Percentiles rank a stretch among this genome's conserved stretches.
phyloP scores from a whole-genome alignment of 2,888 invertebrate genomes.

The Luffia ferchaultella region DNA sequence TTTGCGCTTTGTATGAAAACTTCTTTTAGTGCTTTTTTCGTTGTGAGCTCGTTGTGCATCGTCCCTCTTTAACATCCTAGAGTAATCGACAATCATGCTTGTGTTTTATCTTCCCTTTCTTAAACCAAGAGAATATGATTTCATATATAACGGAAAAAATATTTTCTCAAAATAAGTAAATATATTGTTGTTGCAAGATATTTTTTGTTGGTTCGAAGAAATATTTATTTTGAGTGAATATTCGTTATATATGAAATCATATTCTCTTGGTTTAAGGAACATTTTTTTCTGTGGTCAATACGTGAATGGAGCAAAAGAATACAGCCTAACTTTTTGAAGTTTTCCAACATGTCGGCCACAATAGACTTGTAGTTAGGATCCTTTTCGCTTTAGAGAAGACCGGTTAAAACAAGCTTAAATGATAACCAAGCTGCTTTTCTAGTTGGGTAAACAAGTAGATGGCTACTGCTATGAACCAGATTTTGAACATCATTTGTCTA shows the following conservation, averaged over 20 bases:
- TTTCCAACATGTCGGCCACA: neutral
- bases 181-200: too few species aligned
- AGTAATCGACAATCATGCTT: neutral
- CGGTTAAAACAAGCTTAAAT: neutral
- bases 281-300: constrained; percentile 7
- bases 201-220: too few species aligned
- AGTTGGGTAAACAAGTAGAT: neutral
- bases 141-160: too few species aligned
- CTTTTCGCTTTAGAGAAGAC: neutral
- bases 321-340: neutral
- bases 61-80: neutral
- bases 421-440: constrained; percentile 1
- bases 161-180: neutral
- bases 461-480: neutral
- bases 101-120: neutral
- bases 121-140: too few species aligned
- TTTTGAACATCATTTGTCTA: neutral
- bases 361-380: constrained; percentile 2
- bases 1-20: neutral
- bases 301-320: constrained; percentile 8
- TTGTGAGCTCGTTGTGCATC: neutral
- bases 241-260: too few species aligned
- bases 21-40: neutral
- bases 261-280: too few species aligned
- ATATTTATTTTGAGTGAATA: too few species aligned